Percentiles rank a stretch among this genome's conserved stretches.
Evolutionary conservation across 2,888 invertebrate species (phyloP).

Genomic region (Antheraea yamamai): DNA sequence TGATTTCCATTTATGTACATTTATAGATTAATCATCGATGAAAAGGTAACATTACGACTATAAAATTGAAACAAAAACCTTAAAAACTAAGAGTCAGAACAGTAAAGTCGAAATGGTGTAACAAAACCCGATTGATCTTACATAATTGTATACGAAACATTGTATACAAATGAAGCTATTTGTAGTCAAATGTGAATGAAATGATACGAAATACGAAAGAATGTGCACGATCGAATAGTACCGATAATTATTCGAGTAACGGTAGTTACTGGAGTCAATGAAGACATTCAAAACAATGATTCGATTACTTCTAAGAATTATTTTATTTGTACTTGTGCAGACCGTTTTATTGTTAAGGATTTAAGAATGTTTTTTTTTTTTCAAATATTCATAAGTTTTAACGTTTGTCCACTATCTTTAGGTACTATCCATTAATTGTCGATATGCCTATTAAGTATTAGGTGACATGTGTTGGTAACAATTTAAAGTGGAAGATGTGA

Average conservation of each 20-base stretch:
- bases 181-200: background rate
- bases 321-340: background rate
- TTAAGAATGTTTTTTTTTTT: no score
- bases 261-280: background rate
- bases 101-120: background rate
- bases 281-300: background rate
- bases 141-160: background rate
- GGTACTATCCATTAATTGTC: no score
- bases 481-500: no score
- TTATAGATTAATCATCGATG: background rate
- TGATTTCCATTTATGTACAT: background rate
- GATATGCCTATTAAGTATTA: no score
- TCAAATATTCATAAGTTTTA: no score
- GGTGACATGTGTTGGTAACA: no score
- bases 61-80: background rate
- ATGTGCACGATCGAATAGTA: slow-evolving; percentile 22
- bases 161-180: background rate
- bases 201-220: background rate
- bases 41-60: background rate
- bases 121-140: background rate
- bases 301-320: background rate
- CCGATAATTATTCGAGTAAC: slow-evolving; percentile 16
- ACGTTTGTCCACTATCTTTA: no score
- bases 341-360: background rate
- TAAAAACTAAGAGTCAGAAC: background rate